phyloP scores from a whole-genome alignment of 2,888 invertebrate genomes.

The Nebria brevicollis region DNA sequence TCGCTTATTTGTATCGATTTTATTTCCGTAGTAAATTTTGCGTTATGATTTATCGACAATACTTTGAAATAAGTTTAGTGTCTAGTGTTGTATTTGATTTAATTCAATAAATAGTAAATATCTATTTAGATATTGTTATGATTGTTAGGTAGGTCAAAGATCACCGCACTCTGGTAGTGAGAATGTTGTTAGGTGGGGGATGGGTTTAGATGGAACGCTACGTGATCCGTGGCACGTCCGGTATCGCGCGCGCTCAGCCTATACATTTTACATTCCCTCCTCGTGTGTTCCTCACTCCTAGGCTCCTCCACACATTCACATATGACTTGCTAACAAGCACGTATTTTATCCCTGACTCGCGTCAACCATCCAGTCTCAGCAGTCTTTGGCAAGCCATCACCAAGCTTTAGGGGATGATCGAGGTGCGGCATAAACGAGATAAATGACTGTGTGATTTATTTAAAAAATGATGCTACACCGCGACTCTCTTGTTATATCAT shows the following conservation, averaged over 20 bases:
- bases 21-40: too few species aligned
- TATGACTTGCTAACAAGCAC: neutral
- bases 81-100: neutral
- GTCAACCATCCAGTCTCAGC: neutral
- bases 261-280: neutral
- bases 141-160: conserved; percentile 1
- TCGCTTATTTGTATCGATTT: too few species aligned
- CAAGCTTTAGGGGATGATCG: neutral
- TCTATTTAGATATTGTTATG: neutral
- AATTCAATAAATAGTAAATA: neutral
- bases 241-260: conserved; percentile 10
- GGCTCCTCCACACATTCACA: neutral
- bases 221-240: conserved; percentile 22
- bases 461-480: conserved; percentile 4
- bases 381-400: neutral
- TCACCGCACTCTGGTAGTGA: neutral
- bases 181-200: neutral
- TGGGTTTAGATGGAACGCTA: conserved; percentile 12
- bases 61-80: neutral
- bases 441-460: conserved; percentile 9
- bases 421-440: conserved; percentile 11
- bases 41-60: neutral
- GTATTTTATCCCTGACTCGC: neutral
- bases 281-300: neutral
- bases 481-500: neutral